Percentiles rank a stretch among this genome's conserved stretches.
phyloP scores from a whole-genome alignment of 2,113 vertebrate species.

The rabbit (Oryctolagus cuniculus) region mOryCun1.1 NC_091450.1:22966501-22967000 shows the following conservation, averaged over 20 bases:
- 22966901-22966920: constrained; percentile 34
- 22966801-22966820: constrained; percentile 27
- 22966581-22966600: neutral
- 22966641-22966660: neutral
- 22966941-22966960: constrained; percentile 19
- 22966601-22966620: neutral
- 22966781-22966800: constrained; percentile 13
- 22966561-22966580: neutral
- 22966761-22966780: neutral
- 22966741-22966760: neutral
- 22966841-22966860: constrained; percentile 45
- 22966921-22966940: constrained; percentile 15
- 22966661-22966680: neutral
- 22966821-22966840: neutral
- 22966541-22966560: neutral
- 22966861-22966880: neutral
- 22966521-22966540: neutral
- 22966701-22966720: neutral
- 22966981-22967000: constrained; percentile 41
- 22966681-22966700: neutral
- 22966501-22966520: neutral
- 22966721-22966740: neutral
- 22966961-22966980: constrained; percentile 35
- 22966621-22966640: neutral
- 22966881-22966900: constrained; percentile 33